Base-by-base conservation (phyloP, 2,888 invertebrate species). In the Lithophane semibrunnea region DNA sequence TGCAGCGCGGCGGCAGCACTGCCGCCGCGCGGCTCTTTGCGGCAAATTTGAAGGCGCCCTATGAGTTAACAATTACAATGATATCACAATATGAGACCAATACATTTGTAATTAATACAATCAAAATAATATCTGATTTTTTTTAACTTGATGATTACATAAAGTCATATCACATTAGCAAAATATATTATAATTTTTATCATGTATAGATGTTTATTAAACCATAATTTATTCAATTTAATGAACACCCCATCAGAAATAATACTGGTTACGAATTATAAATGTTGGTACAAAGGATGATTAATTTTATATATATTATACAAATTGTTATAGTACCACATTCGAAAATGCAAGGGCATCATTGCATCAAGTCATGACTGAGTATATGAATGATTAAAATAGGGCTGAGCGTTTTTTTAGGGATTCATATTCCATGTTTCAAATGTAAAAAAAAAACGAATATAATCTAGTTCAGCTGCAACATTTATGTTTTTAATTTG, bases 71-170 rank as follows among this genome's bases (percentile, higher is more conserved):
- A 80, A 89, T 82, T 86, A 89, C 84, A 89, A 89, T 88, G 90
- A 91, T 95, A 95, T 95, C 95, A 95, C 94, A 95, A 86, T 89
- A 92, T 94, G 95, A 95, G 95, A 95, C 95, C 95, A 95, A 92
- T 91, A 93, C 86, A 91, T 88, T 87, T 77, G 66, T 87, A 84
- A 83, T 82, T 84, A 85, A 90, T 87, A 89, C 83, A 88, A 83
- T 82, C 79, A 49, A 81, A 81, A 78, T 77, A 86, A 86, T 70
- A 77, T 68, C 60, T 58, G 71, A 71, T 60, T 77, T 72, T 69
- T 65, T 66, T 52, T 60, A 77, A 67, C 44, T 66, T 79, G 44
- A 79, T 71, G 74, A 49, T 78, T 71, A 77, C 70, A 76, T 75
- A 65, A 8, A 86, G 71, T 76, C 49, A 44, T 67, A 71, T 72